Conservation (phyloP, 2,888 invertebrate species). For the Nomada lathburiana region DNA sequence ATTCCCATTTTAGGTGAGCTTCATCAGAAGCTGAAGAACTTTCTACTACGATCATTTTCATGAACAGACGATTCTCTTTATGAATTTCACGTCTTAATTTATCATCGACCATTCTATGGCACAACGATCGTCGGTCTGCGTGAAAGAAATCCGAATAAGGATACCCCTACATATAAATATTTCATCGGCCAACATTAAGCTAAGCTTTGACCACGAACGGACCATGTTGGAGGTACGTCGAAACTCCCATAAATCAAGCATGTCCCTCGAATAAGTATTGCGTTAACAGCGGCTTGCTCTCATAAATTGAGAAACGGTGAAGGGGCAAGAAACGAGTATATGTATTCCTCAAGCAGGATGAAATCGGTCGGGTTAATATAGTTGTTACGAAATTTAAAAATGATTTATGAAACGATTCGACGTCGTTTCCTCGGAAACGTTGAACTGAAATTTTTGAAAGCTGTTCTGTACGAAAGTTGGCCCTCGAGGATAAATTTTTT, state of each 20-base stretch:
- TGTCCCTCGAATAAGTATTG: conserved; percentile 12
- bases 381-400: conserved; percentile 51
- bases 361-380: conserved; percentile 47
- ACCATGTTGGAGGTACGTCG: neutral
- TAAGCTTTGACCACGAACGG: neutral
- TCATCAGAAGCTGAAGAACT: neutral
- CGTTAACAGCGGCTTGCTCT: conserved; percentile 27
- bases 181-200: conserved; percentile 8
- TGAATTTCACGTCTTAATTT: neutral
- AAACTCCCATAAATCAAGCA: conserved; percentile 38
- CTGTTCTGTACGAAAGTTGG: conserved; percentile 20
- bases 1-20: conserved; percentile 7
- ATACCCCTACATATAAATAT: conserved; percentile 33
- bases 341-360: neutral
- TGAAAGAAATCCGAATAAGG: conserved; percentile 17
- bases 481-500: conserved; percentile 1
- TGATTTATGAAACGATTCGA: conserved; percentile 58
- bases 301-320: conserved; percentile 35
- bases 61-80: neutral
- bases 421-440: conserved; percentile 45
- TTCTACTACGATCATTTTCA: neutral
- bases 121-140: neutral
- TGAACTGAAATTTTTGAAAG: conserved; percentile 18
- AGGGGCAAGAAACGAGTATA: conserved; percentile 19
- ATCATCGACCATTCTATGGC: neutral